Conservation (phyloP, 2,797 vertebrate species). For the Calcarius lapponicus region DNA sequence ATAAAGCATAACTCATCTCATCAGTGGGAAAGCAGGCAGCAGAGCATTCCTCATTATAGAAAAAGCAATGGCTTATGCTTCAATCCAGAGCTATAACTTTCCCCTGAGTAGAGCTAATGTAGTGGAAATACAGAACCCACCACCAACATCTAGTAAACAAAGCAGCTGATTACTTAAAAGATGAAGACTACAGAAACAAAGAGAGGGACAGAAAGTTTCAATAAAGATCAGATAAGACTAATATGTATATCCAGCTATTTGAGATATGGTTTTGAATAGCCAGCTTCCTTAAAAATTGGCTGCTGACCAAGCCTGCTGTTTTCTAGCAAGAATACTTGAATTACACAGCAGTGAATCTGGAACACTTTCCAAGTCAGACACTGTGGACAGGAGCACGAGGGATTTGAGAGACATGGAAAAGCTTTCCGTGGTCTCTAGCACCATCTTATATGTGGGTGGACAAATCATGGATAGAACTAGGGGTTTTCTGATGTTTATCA, state of each 20-base stretch:
- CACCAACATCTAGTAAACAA: neutral
- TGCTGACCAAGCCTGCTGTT: conserved; percentile 1
- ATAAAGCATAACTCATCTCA: conserved; percentile 49
- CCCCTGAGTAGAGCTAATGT: conserved; percentile 1
- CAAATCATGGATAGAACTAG: neutral
- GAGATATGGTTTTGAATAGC: neutral
- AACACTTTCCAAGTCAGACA: neutral
- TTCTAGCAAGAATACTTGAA: neutral
- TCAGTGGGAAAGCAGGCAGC: neutral
- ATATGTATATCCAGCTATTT: neutral
- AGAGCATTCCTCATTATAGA: neutral
- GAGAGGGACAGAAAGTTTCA: neutral
- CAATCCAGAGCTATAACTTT: neutral
- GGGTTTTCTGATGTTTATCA: neutral
- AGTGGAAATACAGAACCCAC: neutral
- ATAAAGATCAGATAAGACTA: conserved; percentile 1
- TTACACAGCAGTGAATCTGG: neutral
- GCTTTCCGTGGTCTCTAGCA: neutral
- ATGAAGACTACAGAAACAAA: neutral
- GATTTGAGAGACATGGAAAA: neutral
- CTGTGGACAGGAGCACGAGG: neutral
- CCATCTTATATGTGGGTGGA: neutral
- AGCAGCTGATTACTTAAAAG: conserved; percentile 14
- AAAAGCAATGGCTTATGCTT: conserved; percentile 22
- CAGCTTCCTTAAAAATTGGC: neutral